Evolutionary conservation across 2,113 vertebrate species (phyloP), one percentile per base, ranked within the genome.

Genomic region (Galeopterus variegatus): DNA sequence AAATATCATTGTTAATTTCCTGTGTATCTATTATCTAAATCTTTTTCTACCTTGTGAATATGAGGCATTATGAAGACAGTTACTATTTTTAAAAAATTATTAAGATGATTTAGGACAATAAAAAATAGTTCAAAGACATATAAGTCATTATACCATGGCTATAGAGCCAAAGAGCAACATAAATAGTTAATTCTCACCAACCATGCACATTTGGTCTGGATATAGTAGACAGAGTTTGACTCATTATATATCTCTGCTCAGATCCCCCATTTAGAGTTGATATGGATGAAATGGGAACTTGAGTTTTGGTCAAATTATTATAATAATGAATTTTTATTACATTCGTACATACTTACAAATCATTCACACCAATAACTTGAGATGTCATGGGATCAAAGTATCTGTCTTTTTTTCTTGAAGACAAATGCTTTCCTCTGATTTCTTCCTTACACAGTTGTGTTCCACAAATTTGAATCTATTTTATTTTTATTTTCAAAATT

Each of bases 161-260:
- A 0, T n/a, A 84, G 2, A 90, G 1, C 1, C 21, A 86, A 52
- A 69, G 18, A 65, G 2, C 4, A 79, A 5, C 8, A 41, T 4
- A 23, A 11, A 8, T 26, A 26, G 23, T 54, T 88, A 75, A 56
- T 54, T 6, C 11, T 79, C 4, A n/a, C 4, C 50, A 41, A 18
- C 6, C 4, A 19, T 12, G 7, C 19, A 10, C 28, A 36, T 54
- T 67, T 8, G 0, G 17, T 45, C 2, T 1, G 5, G 12, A 0
- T 60, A 10, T 76, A 60, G 3, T 28, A 41, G 24, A 56, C 2
- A 85, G 8, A 52, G 3, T 69, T 69, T 52, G 6, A 9, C 1
- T 82, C 52, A 12, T 67, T 8, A 21, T 24, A 11, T 1, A 4
- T 24, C 18, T 87, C 24, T 73, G 17, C 17, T 91, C 19, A 58